These are phyloP conservation scores for Corella eumyota DNA, from an alignment of 23 tunicate genomes.

Conservation along the genomic window DNA sequence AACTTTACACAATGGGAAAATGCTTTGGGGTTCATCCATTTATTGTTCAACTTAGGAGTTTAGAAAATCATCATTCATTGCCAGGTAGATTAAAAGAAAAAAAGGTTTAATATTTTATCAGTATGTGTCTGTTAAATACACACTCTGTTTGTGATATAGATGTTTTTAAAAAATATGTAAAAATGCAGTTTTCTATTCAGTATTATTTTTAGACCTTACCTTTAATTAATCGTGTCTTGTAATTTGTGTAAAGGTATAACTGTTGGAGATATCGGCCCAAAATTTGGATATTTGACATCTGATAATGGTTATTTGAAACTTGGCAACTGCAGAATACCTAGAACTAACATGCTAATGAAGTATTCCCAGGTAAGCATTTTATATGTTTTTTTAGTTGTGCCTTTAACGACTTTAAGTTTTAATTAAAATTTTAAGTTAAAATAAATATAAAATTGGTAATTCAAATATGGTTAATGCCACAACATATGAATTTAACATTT, in stretches of 20 bases:
- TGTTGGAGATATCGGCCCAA: conserved; percentile 76
- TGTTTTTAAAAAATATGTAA: no score
- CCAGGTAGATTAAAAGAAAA: conserved; percentile 29
- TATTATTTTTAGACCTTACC: no score
- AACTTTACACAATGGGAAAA: conserved; percentile 37
- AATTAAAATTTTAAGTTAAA: no score
- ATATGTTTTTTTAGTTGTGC: neutral
- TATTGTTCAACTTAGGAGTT: conserved; percentile 51
- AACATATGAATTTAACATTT: no score
- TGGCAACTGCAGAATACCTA: conserved; percentile 33
- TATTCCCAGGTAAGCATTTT: conserved; percentile 35
- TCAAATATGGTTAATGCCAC: no score
- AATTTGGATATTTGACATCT: conserved; percentile 45
- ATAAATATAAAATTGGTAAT: no score
- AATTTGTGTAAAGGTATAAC: conserved; percentile 56
- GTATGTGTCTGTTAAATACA: no score
- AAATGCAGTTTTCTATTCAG: no score
- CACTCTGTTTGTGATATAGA: no score
- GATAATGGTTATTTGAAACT: conserved; percentile 60
- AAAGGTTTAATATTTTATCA: neutral
- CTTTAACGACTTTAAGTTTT: no score
- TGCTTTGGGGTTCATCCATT: conserved; percentile 74
- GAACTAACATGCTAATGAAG: conserved; percentile 55
- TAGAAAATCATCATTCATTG: conserved; percentile 61
- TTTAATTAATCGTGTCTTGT: no score